Conservation (phyloP, 2,113 vertebrate species). For the Vombatus ursinus region DNA sequence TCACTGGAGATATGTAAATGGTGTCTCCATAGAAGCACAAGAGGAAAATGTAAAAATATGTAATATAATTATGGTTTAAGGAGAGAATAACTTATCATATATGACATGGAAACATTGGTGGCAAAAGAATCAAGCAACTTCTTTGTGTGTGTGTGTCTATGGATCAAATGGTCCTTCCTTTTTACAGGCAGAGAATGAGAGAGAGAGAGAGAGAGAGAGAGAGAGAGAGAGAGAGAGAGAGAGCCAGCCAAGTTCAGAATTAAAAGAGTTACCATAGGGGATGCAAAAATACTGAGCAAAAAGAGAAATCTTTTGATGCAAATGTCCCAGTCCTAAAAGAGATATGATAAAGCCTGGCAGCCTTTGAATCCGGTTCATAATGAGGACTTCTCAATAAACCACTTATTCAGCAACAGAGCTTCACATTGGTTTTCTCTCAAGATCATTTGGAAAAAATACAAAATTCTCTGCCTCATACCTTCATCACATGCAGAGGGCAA, state of each 20-base stretch:
- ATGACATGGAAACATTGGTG: not conserved
- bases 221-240: conserved; percentile 5
- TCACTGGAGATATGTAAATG: conserved; percentile 60
- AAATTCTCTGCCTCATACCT: conserved; percentile 65
- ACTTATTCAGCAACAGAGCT: conserved; percentile 58
- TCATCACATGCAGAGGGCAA: conserved; percentile 72
- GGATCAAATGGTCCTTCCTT: conserved; percentile 67
- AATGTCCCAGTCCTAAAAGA: conserved; percentile 62
- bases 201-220: conserved; percentile 33
- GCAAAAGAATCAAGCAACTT: conserved; percentile 48
- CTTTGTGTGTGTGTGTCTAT: conserved; percentile 54
- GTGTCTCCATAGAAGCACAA: conserved; percentile 60
- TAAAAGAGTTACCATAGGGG: conserved; percentile 59
- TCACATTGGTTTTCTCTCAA: conserved; percentile 68
- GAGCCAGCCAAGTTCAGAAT: conserved; percentile 45
- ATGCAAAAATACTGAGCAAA: conserved; percentile 64
- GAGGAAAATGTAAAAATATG: conserved; percentile 67
- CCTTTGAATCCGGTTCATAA: conserved; percentile 66
- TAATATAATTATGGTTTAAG: conserved; percentile 59
- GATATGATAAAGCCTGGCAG: conserved; percentile 18
- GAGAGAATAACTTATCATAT: conserved; percentile 54
- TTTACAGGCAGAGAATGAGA: conserved; percentile 8
- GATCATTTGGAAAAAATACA: conserved; percentile 60
- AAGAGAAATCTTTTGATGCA: conserved; percentile 58
- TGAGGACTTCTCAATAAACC: conserved; percentile 53